Evolutionary conservation across 2,797 vertebrate species (phyloP), one percentile per base, ranked within the genome.

Genomic region (Esox masquinongy): DNA sequence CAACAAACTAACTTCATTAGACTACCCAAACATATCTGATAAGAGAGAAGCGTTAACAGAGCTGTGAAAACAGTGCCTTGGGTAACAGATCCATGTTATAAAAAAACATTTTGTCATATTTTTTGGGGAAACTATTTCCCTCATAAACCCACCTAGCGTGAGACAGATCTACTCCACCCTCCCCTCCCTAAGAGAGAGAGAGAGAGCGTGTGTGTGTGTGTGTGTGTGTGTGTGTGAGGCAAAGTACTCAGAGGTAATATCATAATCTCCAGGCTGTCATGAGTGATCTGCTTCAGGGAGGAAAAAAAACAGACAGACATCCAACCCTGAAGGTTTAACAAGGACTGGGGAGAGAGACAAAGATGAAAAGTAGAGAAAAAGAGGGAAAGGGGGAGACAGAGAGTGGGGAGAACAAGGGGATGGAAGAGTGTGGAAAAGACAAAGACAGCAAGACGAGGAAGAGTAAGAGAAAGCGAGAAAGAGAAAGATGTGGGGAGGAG

Each of bases 201-300:
- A 50, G 49, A 12, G 12, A 3, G 14, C 5, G 0, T 51, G 49
- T 51, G 15, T 17, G 0, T 51, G 49, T 51, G 15, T 51, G 49
- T 51, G 49, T 51, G 49, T 17, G 49, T 51, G 49, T 51, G 15
- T 51, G 49, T 70, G 75, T 73, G 82, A 73, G 80, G 71, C 77
- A 74, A 74, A 77, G 29, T 31, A 26, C 72, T 17, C 69, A 80
- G 69, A 85, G 83, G 73, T 84, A 86, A 86, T 50, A 80, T 82
- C 71, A 82, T 84, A 81, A 87, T 82, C 78, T 86, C 77, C 53
- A 78, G 29, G 66, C 84, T 85, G 82, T 84, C 79, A 78, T 74
- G 74, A 72, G 82, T 75, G 70, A 83, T 84, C 77, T 73, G 73
- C 75, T 64, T 82, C 70, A 43, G 64, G 80, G 70, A 17, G 34